Evolutionary conservation across 2,113 vertebrate species (phyloP).

Genomic region (Hemicordylus capensis): DNA sequence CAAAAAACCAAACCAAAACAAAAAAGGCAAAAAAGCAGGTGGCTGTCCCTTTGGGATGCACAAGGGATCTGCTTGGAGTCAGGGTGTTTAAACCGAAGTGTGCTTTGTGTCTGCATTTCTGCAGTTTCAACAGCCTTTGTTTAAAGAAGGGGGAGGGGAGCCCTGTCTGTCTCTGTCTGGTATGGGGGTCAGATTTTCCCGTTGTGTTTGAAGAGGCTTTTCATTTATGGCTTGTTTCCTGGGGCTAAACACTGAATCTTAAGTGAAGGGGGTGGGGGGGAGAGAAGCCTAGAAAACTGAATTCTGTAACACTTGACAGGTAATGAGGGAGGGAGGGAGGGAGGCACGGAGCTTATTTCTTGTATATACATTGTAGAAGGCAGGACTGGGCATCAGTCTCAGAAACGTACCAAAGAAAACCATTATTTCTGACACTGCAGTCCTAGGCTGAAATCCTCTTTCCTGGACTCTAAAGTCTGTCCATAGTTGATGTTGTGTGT

Average conservation of each 20-base stretch:
- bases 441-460: slow-evolving; percentile 25
- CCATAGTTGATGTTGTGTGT: not conserved
- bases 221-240: slow-evolving; percentile 35
- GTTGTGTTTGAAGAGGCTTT: slow-evolving; percentile 7
- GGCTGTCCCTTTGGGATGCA: not conserved
- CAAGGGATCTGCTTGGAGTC: not conserved
- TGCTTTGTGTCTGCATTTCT: slow-evolving; percentile 24
- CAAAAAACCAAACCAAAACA: too few species aligned
- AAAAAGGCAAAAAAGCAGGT: not conserved
- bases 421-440: slow-evolving; percentile 50
- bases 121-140: slow-evolving; percentile 3
- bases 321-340: not conserved
- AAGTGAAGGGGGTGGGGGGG: not conserved
- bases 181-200: not conserved
- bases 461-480: not conserved
- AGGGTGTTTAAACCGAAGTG: not conserved
- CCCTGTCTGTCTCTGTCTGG: not conserved
- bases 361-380: not conserved
- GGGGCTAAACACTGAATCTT: not conserved
- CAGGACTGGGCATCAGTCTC: not conserved
- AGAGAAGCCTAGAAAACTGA: slow-evolving; percentile 44
- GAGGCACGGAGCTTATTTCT: not conserved
- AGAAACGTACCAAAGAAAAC: not conserved
- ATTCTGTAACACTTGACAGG: slow-evolving; percentile 4
- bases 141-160: not conserved